Conservation (phyloP, 2,797 vertebrate genomes). For the Prunella strophiata region DNA sequence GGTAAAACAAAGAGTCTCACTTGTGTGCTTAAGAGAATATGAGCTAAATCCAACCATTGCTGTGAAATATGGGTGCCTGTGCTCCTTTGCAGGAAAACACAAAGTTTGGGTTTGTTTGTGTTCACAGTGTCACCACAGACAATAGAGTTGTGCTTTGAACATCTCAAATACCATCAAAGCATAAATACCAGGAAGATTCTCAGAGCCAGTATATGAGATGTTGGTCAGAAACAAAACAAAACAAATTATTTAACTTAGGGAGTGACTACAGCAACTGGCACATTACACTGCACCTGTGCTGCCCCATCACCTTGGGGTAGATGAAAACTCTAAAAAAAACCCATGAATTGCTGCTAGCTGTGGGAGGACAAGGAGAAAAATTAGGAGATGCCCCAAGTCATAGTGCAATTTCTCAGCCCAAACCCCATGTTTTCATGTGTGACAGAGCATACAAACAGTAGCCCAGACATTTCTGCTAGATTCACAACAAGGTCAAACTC, state of each 20-base stretch:
- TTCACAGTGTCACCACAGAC: neutral
- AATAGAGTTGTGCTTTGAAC: neutral
- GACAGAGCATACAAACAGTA: neutral
- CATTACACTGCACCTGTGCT: neutral
- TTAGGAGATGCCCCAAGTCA: neutral
- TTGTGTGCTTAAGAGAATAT: neutral
- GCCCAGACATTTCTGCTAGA: neutral
- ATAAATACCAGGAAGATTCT: neutral
- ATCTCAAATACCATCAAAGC: neutral
- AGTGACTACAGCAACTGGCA: neutral
- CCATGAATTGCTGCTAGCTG: neutral
- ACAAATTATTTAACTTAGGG: neutral
- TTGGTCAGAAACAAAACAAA: neutral
- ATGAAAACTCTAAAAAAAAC: neutral
- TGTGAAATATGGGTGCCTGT: neutral
- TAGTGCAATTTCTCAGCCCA: neutral
- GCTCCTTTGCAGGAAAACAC: neutral
- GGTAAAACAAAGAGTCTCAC: slow-evolving; percentile 15
- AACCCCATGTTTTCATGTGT: neutral
- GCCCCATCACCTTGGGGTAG: neutral
- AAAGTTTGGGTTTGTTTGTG: neutral
- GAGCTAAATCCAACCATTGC: neutral
- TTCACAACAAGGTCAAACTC: neutral
- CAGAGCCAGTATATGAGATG: neutral
- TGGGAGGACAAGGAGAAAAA: neutral